These are phyloP conservation scores for Heteronetta atricapilla DNA, from an alignment of 2,113 vertebrate species.

Conservation along the genomic window DNA sequence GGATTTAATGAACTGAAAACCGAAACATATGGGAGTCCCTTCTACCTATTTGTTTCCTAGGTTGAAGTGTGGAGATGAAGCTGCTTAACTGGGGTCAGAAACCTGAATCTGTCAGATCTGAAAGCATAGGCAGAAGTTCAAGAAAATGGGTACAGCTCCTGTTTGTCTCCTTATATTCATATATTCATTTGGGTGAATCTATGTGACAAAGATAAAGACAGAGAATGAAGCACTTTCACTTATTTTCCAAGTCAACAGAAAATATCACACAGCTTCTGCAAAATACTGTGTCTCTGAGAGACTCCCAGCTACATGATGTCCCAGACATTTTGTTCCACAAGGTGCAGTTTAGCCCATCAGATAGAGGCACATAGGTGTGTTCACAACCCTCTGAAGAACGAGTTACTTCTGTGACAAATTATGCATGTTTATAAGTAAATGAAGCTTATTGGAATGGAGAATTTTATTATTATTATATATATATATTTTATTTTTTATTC, in stretches of 20 bases:
- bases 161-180: background rate
- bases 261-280: background rate
- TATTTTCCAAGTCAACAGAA: background rate
- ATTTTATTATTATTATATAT: background rate
- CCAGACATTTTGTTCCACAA: background rate
- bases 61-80: background rate
- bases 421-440: background rate
- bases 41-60: conserved; percentile 15
- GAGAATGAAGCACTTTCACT: background rate
- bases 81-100: conserved; percentile 24
- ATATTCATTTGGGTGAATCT: background rate
- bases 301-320: background rate
- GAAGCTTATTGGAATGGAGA: background rate
- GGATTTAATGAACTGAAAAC: conserved; percentile 28
- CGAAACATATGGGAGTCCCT: background rate
- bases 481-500: background rate
- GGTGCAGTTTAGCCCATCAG: background rate
- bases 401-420: background rate
- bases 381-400: background rate
- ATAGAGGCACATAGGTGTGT: rapidly evolving
- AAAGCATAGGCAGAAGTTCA: background rate
- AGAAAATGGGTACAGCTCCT: background rate
- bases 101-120: background rate
- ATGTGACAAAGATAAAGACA: background rate
- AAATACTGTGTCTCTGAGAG: background rate